Base-by-base conservation (phyloP, 2,888 invertebrate species). In the Synergus gifuensis region DNA sequence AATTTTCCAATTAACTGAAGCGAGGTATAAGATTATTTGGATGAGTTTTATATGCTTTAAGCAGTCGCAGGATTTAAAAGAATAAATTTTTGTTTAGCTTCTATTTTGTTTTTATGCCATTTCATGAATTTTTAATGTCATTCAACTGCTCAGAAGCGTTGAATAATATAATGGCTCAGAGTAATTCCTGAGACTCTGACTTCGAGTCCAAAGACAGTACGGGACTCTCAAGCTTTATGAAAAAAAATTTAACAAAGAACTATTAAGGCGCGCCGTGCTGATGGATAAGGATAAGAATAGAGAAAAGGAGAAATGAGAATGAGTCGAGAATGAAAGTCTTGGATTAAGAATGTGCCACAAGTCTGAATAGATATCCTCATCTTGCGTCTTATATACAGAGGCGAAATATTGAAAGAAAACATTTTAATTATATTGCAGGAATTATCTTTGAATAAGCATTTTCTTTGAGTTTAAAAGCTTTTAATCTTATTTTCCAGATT, bases 131-230 rank as follows among this genome's bases (percentile, higher is more conserved):
- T 54, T 73, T 73, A 73, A 73, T 73, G 36, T 73, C 54, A 73
- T 73, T 54, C 54, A 73, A 40, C 54, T 40, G 73, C 73, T 54
- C 54, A 40, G 54, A 73, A 73, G 40, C 73, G 54, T 54, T 73
- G 73, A 73, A 73, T 73, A 73, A 73, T 73, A 73, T 73, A 73
- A 73, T 73, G 40, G 73, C 73, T 36, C 54, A 36, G 40, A 18
- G 36, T 73, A 73, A 73, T 58, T 9, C 36, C 36, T 9, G 9
- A 36, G 54, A 28, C 28, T 3, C 28, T 28, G 28, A 28, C 28
- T 36, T 73, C 36, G 73, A 73, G 73, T 54, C 73, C 36, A 73
- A 49, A 73, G 73, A 73, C 54, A 73, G 36, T 49, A 73, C 54
- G 73, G 54, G 36, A 73, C n/a, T 73, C 73, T 58, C n/a, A 73